Percentiles rank a stretch among this genome's conserved stretches.
phyloP scores from a whole-genome alignment of 53 echinoderm and acorn worm species.

The Crossaster papposus region DNA sequence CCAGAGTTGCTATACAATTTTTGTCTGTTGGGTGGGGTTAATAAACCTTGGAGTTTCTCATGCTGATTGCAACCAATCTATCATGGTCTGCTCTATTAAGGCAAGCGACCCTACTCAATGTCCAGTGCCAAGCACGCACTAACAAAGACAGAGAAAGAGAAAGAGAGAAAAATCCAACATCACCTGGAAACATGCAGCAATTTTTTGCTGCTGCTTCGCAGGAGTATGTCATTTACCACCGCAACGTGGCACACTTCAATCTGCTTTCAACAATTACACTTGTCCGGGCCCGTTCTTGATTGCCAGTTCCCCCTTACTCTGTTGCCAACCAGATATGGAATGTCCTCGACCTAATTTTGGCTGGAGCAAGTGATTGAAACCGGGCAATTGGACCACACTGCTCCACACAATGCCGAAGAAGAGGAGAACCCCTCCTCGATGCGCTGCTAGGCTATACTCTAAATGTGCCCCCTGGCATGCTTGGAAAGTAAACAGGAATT shows the following conservation, averaged over 20 bases:
- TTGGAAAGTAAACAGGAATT: slow-evolving; percentile 48
- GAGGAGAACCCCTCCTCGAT: slow-evolving; percentile 13
- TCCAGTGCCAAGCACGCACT: neutral
- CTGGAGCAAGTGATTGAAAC: slow-evolving; percentile 45
- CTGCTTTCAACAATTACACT: slow-evolving; percentile 42
- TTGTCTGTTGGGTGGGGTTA: neutral
- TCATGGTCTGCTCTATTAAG: slow-evolving; percentile 37
- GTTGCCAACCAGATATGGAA: slow-evolving; percentile 42
- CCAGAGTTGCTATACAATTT: slow-evolving; percentile 30
- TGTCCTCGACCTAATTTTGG: slow-evolving; percentile 47
- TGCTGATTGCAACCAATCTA: slow-evolving; percentile 38
- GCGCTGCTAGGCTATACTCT: slow-evolving; percentile 29
- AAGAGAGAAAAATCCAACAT: slow-evolving; percentile 27
- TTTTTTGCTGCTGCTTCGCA: neutral
- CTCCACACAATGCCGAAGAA: slow-evolving; percentile 21
- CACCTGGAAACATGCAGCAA: slow-evolving; percentile 15
- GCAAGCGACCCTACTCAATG: neutral
- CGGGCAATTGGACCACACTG: slow-evolving; percentile 25
- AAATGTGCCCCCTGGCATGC: slow-evolving; percentile 24
- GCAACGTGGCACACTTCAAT: slow-evolving; percentile 30
- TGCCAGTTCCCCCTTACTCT: slow-evolving; percentile 11
- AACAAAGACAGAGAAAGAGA: neutral
- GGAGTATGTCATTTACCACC: slow-evolving; percentile 34
- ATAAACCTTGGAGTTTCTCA: slow-evolving; percentile 2
- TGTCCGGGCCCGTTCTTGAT: slow-evolving; percentile 13